Base-by-base conservation (phyloP, 2,113 vertebrate genomes). In the Macaca mulatta region DNA sequence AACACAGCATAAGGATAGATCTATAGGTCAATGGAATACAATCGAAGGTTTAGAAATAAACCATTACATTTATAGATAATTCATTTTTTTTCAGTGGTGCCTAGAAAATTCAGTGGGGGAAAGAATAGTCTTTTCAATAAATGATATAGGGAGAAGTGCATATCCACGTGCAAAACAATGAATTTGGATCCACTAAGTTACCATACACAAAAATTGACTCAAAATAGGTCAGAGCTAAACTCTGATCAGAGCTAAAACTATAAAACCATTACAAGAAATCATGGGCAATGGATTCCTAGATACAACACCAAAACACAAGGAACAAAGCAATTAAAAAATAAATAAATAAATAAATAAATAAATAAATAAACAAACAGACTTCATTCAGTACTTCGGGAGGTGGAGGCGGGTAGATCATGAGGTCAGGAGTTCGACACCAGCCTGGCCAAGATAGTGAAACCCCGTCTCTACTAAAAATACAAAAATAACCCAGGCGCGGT, bases 401-500 rank as follows among this genome's bases (percentile, higher is more conserved):
- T 55, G 52, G 52, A 55, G 18, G 6, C 0, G 2, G 52, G 6
- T 55, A 18, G 52, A 55, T 55, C 52, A 55, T 55, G 52, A 55
- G 18, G 52, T 55, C 52, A 55, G 52, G 52, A 20, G 52, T 55
- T 55, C 18, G 6, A 20, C 14, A 18, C 18, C 52, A 55, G 18
- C 52, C 52, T 55, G 18, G 52, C 52, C 18, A 55, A 55, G 52
- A 55, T 55, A 18, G 52, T 55, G 18, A 55, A 55, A 55, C 52
- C 52, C 18, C 2, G 2, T 55, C 18, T 55, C 52, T 55, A 55
- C 7, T 20, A 55, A 55, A 55, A 55, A 55, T 55, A 55, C 52
- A 55, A 55, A 55, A 55, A 55, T 55, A 20, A 55, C 0, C 52
- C 6, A 17, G 52, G 52, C 0, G 6, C 0, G 2, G 2, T 55